Base-by-base conservation (phyloP, 37 sponge, comb jelly and placozoan species). In the Eunapius fragilis region DNA sequence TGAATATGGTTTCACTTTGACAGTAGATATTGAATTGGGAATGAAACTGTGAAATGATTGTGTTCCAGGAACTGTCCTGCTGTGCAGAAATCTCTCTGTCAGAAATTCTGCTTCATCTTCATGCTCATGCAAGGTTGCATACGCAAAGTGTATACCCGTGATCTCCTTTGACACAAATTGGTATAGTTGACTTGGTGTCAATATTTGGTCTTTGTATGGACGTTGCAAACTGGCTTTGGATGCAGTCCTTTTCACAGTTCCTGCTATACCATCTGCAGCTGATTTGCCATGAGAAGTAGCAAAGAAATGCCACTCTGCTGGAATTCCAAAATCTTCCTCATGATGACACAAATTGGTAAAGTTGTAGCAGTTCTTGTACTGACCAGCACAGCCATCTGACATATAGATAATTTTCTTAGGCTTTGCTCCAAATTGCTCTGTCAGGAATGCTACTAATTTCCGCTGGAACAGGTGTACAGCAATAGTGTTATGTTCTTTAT, bases 261-360 rank as follows among this genome's bases (percentile, higher is more conserved):
- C 87, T 71, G 87, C 92, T 23, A 91, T 25, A n/a, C 92, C 87
- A 87, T 87, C 84, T 72, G 84, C 82, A 33, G 92, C 84, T 86
- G 86, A n/a, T n/a, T n/a, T n/a, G n/a, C n/a, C n/a, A n/a, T n/a
- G n/a, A 41, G 86, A 85, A 70, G 89, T 88, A 24, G 87, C 87
- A 34, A 48, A 82, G 75, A 90, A 85, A 77, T 90, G 86, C 89
- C 89, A 89, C 49, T 89, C 85, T 73, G 84, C 89, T 71, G 31
- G 17, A n/a, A 89, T 71, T 17, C 85, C 85, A 76, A 86, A 90
- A 37, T 90, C 91, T 49, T 90, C n/a, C n/a, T n/a, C n/a, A n/a
- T n/a, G n/a, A n/a, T n/a, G n/a, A n/a, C n/a, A n/a, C n/a, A n/a
- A n/a, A n/a, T n/a, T 90, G 35, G 37, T 19, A 28, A 89, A 84